Base-by-base conservation (phyloP, 2,797 vertebrate genomes). In the Staurois parvus region DNA sequence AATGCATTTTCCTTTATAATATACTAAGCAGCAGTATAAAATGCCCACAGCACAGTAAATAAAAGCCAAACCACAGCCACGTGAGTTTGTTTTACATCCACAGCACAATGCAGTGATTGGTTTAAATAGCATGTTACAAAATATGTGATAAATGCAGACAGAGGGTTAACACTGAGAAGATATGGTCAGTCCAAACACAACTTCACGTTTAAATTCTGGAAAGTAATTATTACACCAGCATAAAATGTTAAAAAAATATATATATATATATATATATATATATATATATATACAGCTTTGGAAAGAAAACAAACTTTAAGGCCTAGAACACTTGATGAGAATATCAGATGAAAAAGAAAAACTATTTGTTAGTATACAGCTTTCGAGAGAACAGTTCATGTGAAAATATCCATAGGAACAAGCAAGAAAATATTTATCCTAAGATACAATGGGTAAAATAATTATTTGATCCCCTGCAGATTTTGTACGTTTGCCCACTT, bases 41-140 rank as follows among this genome's bases (percentile, higher is more conserved):
- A 78, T 66, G 32, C 83, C 72, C 32, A 79, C 15, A 77, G 68
- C 72, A 85, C 70, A 80, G 40, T 56, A 85, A 67, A 37, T 68
- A 75, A 40, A 85, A 81, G 84, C 79, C 78, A 86, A 72, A 70
- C 80, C 30, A 45, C 73, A 85, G 84, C 79, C 72, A 81, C 48
- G 26, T 21, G 76, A 74, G 40, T 84, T 69, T 84, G 90, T 28
- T 89, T 86, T 88, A 89, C 92, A 91, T 90, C 91, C 89, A 83
- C 88, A 91, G 89, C 88, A 89, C 12, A 83, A 86, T 83, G 87
- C 86, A 87, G 82, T 77, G 70, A 42, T 21, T 26, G 88, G 66
- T 86, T 89, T 69, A 87, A 79, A 69, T 4, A 80, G 91, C 87
- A 87, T 88, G 92, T 92, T 87, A 91, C 91, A 91, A 90, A 24